Percentiles rank a stretch among this genome's conserved stretches.
Conservation (phyloP, 1,140 invertebrate species). For the Cyrtorhinus lividipennis region DNA sequence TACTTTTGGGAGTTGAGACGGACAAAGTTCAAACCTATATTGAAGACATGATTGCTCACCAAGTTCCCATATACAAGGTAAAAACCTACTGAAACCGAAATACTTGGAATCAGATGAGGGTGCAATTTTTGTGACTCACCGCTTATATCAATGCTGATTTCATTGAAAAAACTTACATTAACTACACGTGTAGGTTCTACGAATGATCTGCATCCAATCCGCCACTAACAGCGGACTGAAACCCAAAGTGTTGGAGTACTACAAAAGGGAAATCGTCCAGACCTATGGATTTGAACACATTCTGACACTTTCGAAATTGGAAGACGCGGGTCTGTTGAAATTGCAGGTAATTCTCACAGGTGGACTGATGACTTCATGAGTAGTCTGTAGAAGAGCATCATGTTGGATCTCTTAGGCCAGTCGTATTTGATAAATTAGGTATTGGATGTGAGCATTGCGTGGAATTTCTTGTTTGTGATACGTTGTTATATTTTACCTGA, state of each 20-base stretch:
- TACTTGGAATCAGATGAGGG: no score
- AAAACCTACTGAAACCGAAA: not conserved
- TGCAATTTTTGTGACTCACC: not conserved
- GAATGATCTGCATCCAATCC: slow-evolving; percentile 81
- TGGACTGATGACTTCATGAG: not conserved
- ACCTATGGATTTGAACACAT: slow-evolving; percentile 82
- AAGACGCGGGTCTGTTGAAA: slow-evolving; percentile 69
- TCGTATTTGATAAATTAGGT: no score
- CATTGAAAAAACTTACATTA: not conserved
- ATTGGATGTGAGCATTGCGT: no score
- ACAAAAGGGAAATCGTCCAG: slow-evolving; percentile 81
- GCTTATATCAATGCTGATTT: not conserved
- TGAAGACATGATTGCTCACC: slow-evolving; percentile 77
- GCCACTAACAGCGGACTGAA: slow-evolving; percentile 78
- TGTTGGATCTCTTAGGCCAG: no score
- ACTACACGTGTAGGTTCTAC: slow-evolving; percentile 40
- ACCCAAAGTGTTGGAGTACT: slow-evolving; percentile 76
- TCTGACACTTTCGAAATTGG: slow-evolving; percentile 69
- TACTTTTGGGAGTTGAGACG: slow-evolving; percentile 77
- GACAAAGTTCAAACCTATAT: slow-evolving; percentile 79
- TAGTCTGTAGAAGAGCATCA: no score
- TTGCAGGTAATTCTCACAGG: slow-evolving; percentile 39
- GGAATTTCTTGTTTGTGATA: no score
- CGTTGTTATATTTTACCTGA: no score
- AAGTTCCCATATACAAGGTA: slow-evolving; percentile 61